Percentiles rank a stretch among this genome's conserved stretches.
Evolutionary conservation across 2,113 vertebrate species (phyloP).

Genomic region (Hyperopisus bebe): DNA sequence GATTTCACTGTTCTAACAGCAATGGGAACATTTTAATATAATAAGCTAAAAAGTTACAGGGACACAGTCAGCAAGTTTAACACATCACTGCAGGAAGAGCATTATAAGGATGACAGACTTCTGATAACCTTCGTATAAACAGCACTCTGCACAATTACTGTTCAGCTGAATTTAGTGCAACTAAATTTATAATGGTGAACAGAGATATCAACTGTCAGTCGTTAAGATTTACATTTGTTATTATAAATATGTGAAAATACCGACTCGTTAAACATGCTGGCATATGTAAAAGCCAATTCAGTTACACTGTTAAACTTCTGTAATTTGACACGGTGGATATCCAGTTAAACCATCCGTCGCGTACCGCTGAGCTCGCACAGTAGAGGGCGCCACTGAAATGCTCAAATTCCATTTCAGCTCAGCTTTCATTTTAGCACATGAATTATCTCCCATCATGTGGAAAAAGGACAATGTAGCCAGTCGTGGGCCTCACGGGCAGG

Average conservation of each 20-base stretch:
- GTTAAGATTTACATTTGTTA: neutral
- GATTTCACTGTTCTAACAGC: neutral
- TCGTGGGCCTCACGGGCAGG: neutral
- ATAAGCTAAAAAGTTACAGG: neutral
- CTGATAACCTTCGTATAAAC: neutral
- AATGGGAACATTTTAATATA: neutral
- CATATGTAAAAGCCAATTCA: neutral
- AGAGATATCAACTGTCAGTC: neutral
- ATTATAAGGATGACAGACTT: neutral
- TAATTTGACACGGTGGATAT: neutral
- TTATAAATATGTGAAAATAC: neutral
- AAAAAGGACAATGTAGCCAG: neutral
- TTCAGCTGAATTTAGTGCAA: neutral
- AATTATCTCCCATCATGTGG: neutral
- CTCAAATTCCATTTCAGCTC: neutral
- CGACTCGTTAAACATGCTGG: neutral
- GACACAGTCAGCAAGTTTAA: neutral
- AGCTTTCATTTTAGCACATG: neutral
- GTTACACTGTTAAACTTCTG: neutral
- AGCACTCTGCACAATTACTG: neutral
- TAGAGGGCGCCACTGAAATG: neutral
- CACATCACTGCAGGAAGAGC: neutral
- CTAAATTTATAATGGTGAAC: neutral
- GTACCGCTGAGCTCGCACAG: neutral
- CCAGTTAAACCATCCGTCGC: neutral